Base-by-base conservation (phyloP, 2,888 invertebrate genomes). In the Stratiomys singularior region DNA sequence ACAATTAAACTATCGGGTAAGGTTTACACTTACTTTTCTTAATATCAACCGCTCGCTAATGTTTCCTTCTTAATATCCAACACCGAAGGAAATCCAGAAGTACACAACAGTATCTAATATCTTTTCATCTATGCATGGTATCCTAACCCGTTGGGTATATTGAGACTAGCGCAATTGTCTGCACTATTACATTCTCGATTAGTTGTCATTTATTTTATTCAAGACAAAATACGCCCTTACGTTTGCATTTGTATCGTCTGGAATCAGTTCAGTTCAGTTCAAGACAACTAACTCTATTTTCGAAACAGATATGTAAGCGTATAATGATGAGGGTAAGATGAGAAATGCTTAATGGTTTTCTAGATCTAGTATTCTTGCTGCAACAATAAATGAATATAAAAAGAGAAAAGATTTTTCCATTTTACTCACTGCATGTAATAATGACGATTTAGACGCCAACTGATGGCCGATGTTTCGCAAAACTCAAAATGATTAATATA, bases 1-100 rank as follows among this genome's bases (percentile, higher is more conserved):
- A 76, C 63, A 76, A 76, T 76, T 76, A 76, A 76, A 76, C 56
- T 21, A 76, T 76, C 76, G 37, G 76, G 37, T 60, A 76, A 60
- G 46, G 37, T 44, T 76, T 60, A 56, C 67, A 72, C 72, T 46
- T 56, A 15, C 18, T 4, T n/a, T 47, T 11, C 47, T 23, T 69
- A 25, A 69, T 69, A 46, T 46, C 15, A 30, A 56, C 46, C 23
- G 46, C 13, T 18, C 25, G 23, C 9, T 30, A 37, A 66, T 66
- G 21, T 37, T n/a, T 13, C 37, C n/a, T 66, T 27, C 23, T 52
- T 25, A 25, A 23, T 60, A 25, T 25, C 21, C 23, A 0, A 60
- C 37, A 37, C 37, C 37, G 23, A 13, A 18, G 60, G 25, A 25
- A 60, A 25, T 23, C 60, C 23, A 60, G 60, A 23, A 67, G 0